Evolutionary conservation across 2,113 vertebrate genomes (phyloP).

Genomic region (Myrmecobius fasciatus): DNA sequence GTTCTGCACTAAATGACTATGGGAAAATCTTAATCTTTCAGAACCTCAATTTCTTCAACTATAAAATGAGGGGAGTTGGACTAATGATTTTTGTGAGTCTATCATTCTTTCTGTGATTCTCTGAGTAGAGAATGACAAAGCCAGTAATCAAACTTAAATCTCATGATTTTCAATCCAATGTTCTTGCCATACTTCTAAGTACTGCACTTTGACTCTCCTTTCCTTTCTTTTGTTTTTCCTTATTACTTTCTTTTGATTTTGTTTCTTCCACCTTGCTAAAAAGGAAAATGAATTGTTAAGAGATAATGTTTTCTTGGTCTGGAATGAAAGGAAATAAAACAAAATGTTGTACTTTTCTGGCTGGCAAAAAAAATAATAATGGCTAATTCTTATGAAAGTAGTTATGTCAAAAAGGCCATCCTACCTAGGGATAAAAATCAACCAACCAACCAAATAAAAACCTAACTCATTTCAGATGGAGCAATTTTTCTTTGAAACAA

Average conservation of each 20-base stretch:
- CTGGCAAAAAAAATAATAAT: background rate
- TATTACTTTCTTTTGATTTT: conserved; percentile 37
- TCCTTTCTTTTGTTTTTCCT: background rate
- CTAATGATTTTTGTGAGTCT: background rate
- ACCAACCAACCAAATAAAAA: background rate
- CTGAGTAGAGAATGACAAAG: background rate
- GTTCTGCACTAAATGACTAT: background rate
- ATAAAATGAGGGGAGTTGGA: background rate
- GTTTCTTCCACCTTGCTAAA: conserved; percentile 32
- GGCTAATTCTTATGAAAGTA: background rate
- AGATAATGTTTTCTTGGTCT: conserved; percentile 17
- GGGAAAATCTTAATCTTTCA: background rate
- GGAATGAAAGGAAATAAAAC: background rate
- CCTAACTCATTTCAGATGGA: background rate
- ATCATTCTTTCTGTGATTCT: background rate
- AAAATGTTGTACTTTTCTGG: background rate
- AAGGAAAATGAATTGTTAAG: background rate
- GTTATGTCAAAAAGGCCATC: background rate
- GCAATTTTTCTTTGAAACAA: background rate
- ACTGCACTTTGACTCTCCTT: conserved; percentile 23
- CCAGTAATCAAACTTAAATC: background rate
- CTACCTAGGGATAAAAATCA: too few relatives aligned
- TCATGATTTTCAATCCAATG: background rate
- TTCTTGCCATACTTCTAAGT: background rate
- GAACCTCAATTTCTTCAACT: background rate